Conservation (phyloP, 1,140 invertebrate genomes). For the Euwallacea fornicatus region DNA sequence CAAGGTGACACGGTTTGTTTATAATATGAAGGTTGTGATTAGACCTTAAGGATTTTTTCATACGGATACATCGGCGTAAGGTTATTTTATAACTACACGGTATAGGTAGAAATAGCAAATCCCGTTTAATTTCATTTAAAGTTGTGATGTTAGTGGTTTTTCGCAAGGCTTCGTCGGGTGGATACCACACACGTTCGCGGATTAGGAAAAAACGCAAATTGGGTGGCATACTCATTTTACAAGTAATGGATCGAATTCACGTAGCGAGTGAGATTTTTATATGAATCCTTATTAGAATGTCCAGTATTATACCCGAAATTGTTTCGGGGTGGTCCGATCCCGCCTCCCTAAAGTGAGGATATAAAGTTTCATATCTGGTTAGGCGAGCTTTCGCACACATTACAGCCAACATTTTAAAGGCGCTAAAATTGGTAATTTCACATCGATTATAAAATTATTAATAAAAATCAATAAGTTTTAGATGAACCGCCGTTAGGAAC, state of each 20-base stretch:
- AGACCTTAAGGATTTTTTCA: slow-evolving; percentile 7
- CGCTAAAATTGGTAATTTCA: too few species aligned
- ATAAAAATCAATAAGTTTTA: too few species aligned
- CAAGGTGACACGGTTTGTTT: slow-evolving; percentile 19
- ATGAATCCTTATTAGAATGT: slow-evolving; percentile 30
- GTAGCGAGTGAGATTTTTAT: slow-evolving; percentile 9
- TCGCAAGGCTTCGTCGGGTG: too few species aligned
- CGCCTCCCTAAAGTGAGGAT: slow-evolving; percentile 8
- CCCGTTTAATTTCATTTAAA: too few species aligned
- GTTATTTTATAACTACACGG: background rate
- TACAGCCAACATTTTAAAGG: too few species aligned
- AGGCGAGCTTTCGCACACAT: too few species aligned
- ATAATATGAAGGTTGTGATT: background rate
- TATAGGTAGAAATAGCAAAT: too few species aligned
- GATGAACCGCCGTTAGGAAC: too few species aligned
- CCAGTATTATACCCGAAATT: slow-evolving; percentile 10
- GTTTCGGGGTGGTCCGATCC: slow-evolving; percentile 14
- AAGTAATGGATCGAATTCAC: background rate
- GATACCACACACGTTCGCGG: too few species aligned
- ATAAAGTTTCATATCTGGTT: background rate
- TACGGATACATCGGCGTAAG: background rate
- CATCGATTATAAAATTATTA: too few species aligned
- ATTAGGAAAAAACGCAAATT: background rate
- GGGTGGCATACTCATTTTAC: slow-evolving; percentile 16
- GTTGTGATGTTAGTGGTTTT: too few species aligned